Conservation (phyloP, 2,888 invertebrate genomes). For the Brachyopa scutellaris region DNA sequence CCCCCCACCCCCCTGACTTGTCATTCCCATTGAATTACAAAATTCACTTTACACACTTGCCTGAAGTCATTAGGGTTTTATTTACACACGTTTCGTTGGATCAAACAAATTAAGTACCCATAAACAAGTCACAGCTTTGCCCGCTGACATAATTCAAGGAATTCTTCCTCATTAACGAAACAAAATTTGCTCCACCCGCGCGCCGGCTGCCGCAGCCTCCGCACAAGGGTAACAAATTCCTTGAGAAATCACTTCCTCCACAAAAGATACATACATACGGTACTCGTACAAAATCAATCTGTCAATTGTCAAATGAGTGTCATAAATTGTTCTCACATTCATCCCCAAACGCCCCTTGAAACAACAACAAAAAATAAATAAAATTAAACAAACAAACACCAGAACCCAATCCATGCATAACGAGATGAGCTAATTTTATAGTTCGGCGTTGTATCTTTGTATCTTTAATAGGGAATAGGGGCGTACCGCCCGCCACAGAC, state of each 20-base stretch:
- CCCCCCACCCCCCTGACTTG: no score
- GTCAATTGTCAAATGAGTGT: conserved; percentile 46
- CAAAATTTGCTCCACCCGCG: conserved; percentile 1
- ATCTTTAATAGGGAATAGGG: conserved; percentile 18
- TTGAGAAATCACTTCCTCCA: neutral
- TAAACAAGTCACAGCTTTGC: conserved; percentile 23
- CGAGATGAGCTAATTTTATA: conserved; percentile 56
- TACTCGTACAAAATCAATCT: conserved; percentile 60
- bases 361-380: neutral
- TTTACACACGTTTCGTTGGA: conserved; percentile 11
- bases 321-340: conserved; percentile 44
- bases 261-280: conserved; percentile 10
- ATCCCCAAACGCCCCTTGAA: neutral
- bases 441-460: conserved; percentile 10
- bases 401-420: conserved; percentile 14
- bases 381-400: conserved; percentile 7
- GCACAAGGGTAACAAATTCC: conserved; percentile 8
- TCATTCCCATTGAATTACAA: neutral
- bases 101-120: conserved; percentile 23
- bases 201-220: no score
- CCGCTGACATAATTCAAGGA: conserved; percentile 17
- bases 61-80: conserved; percentile 17
- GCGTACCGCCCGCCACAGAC: conserved; percentile 11
- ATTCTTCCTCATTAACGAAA: conserved; percentile 30
- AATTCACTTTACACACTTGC: neutral